phyloP scores from a whole-genome alignment of 2,113 vertebrate genomes.

The Oreotrochilus melanogaster region DNA sequence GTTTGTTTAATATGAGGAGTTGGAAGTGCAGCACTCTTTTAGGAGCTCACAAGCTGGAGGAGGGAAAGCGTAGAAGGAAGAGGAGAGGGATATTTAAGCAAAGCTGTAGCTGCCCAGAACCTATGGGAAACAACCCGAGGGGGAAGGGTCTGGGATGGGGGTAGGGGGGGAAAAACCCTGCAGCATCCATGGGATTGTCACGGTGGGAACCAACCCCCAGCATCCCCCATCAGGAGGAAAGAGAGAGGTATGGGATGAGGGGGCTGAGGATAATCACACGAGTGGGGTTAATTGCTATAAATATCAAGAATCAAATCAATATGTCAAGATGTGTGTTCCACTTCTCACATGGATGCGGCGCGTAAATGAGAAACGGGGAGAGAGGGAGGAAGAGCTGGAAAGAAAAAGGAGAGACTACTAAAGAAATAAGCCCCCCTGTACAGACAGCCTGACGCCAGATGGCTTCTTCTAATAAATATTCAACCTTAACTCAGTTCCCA shows the following conservation, averaged over 20 bases:
- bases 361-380: conserved; percentile 71
- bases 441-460: conserved; percentile 99
- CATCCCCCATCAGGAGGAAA: not conserved
- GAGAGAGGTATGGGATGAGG: not conserved
- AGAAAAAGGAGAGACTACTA: conserved; percentile 89
- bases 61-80: conserved; percentile 44
- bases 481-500: conserved; percentile 99
- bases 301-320: conserved; percentile 76
- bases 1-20: conserved; percentile 63
- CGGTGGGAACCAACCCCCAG: not conserved
- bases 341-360: conserved; percentile 74
- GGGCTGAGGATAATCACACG: conserved; percentile 27
- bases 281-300: conserved; percentile 66
- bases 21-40: conserved; percentile 27
- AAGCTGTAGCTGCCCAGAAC: not conserved
- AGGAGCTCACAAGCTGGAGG: conserved; percentile 43
- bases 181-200: conserved; percentile 40
- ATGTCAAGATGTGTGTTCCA: conserved; percentile 77
- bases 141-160: not conserved
- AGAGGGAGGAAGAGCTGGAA: conserved; percentile 80
- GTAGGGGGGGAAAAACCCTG: not conserved
- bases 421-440: conserved; percentile 91
- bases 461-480: conserved; percentile 99
- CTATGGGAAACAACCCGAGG: not conserved
- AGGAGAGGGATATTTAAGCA: conserved; percentile 41